These are phyloP conservation scores for Sinopyrophorus schimmeli DNA, from an alignment of 2,888 invertebrate species.

Conservation along the genomic window DNA sequence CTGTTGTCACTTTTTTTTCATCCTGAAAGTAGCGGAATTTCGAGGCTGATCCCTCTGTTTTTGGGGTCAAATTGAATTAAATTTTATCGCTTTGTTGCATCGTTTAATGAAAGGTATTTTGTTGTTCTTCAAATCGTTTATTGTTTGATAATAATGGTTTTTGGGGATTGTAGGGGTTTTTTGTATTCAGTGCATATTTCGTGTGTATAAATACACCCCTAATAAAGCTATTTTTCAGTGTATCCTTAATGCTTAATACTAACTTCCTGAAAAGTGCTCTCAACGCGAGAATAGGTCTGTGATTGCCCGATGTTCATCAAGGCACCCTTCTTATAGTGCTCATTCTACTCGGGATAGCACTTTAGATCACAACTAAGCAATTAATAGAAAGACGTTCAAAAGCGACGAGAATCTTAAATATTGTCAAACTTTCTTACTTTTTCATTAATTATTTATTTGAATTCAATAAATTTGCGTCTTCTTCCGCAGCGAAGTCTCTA, in stretches of 20 bases:
- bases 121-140: too few species aligned
- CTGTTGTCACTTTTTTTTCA: constrained; percentile 51
- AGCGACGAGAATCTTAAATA: constrained; percentile 54
- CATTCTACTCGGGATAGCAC: constrained; percentile 41
- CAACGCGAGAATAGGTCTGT: constrained; percentile 53
- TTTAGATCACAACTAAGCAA: constrained; percentile 54
- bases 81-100: constrained; percentile 43
- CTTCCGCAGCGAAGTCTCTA: too few species aligned
- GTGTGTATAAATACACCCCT: neutral
- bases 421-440: constrained; percentile 37
- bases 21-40: constrained; percentile 29
- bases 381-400: constrained; percentile 54
- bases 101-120: constrained; percentile 23
- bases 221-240: constrained; percentile 19
- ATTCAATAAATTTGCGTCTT: too few species aligned
- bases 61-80: constrained; percentile 42
- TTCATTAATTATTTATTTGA: too few species aligned
- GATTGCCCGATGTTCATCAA: constrained; percentile 55
- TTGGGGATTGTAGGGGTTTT: too few species aligned
- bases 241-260: constrained; percentile 42
- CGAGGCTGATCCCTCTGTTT: constrained; percentile 33
- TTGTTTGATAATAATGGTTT: too few species aligned
- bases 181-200: constrained; percentile 1
- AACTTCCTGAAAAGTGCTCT: constrained; percentile 51
- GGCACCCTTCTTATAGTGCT: constrained; percentile 44